Base-by-base conservation (phyloP, 2,113 vertebrate species). In the Serilophus lunatus region DNA sequence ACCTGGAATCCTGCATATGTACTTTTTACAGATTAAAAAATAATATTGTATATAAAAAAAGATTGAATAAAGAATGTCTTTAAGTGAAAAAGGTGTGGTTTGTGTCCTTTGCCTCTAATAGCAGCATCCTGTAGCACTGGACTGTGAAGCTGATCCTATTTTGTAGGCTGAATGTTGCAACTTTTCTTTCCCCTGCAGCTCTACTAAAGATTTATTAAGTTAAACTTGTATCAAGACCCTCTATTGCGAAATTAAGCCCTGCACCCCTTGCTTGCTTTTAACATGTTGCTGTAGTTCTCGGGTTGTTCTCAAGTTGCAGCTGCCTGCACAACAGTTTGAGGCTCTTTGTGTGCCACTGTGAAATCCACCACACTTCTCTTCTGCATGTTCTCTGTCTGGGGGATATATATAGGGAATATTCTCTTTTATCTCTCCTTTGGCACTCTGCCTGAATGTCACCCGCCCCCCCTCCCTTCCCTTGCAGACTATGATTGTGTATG, bases 61-160 rank as follows among this genome's bases (percentile, higher is more conserved):
- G 86, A 92, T 97, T 95, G 98, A 98, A 98, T 98, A 98, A 98
- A 98, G 96, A 97, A 98, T 97, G 97, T 97, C 97, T 98, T 98
- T 97, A 98, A 96, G 97, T 96, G 97, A 98, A 96, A 92, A 89
- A 35, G 19, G 36, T 85, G 53, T 5, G 1, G 1, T 38, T 88
- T 86, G 60, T 90, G 44, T 88, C 71, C 36, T 85, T 93, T 60
- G 35, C 31, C 53, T 87, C 28, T 40, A 45, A 1, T 4, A 51
- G 44, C 57, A 77, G 24, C 35, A 22, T 59, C 40, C 40, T 24
- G 9, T 42, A 83, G 38, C 29, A 9, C 0, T 49, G 65, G 3
- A 33, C 35, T 50, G 20, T 63, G 59, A 66, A 60, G 42, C 13
- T 85, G 77, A n/a, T 29, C 7, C 8, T 49, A 0, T 82, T 88